Base-by-base conservation (phyloP, 2,888 invertebrate species). In the Papilio demoleus region DNA sequence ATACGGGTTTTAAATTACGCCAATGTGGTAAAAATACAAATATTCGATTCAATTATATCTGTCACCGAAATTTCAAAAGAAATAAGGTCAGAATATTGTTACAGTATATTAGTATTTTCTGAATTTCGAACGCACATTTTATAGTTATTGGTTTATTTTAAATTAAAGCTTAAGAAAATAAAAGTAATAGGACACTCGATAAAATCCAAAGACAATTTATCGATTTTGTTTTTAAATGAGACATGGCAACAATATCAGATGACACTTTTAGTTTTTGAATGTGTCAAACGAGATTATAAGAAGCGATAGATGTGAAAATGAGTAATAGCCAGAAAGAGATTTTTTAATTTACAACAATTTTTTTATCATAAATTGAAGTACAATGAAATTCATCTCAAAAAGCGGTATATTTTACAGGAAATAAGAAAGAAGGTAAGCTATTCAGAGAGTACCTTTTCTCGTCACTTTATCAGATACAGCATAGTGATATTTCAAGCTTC, bases 231-330 rank as follows among this genome's bases (percentile, higher is more conserved):
- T n/a, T n/a, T n/a, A n/a, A n/a, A n/a, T n/a, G n/a, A n/a, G n/a
- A n/a, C 60, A 70, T 67, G 61, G 72, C 40, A 59, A 64, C 53
- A 64, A 53, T 64, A 24, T 40, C 2, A 38, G 31, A 31, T 66
- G 66, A 59, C 66, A 66, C 50, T 42, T 53, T 40, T 19, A 61
- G 40, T 61, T 50, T 47, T 62, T 62, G 17, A 61, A 67, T 14
- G 38, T 61, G 67, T 67, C 67, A 67, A 67, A 61, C 19, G 59
- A 59, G 42, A 66, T 66, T 59, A n/a, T 42, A 42, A 47, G 60
- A 19, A 31, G 19, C 14, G 34, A 62, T 63, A 36, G 50, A 63
- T 47, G 47, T 45, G 47, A 34, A 63, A 63, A 50, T 63, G 63
- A 34, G 34, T 50, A 19, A 47, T 47, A n/a, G 27, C 31, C 14